Base-by-base conservation (phyloP, 2,797 vertebrate species). In the Crenuchus spilurus region DNA sequence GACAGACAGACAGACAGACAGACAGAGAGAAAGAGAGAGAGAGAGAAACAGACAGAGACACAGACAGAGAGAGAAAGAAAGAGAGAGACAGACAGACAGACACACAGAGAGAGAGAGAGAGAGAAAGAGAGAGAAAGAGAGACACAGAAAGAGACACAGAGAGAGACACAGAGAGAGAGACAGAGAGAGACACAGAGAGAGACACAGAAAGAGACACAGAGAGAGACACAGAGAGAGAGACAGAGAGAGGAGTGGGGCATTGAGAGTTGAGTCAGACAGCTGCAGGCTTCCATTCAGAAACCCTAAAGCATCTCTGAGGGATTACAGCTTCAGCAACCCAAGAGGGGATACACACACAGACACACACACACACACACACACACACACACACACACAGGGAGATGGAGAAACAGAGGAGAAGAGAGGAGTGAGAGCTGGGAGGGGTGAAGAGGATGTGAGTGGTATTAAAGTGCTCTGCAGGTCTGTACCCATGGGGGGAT, bases 401-500 rank as follows among this genome's bases (percentile, higher is more conserved):
- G 11, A 44, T 18, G n/a, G 30, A 67, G 64, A 77, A 77, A 82
- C 10, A 18, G 20, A 52, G 76, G 73, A 72, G 72, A 57, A 49
- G 77, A 83, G 75, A 80, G 82, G 35, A 81, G 52, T 71, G 52
- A 70, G 51, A 67, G 39, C 13, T n/a, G 57, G 70, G 54, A 67
- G 48, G 37, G 18, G 82, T 73, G 80, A 48, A 69, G 55, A 61
- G 35, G 11, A 41, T 18, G 7, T 13, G 51, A 16, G 26, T n/a
- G 46, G 46, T 54, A 54, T 58, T 70, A 54, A 35, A 13, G 16
- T 57, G 49, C 52, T 61, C 51, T 6, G n/a, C 3, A 51, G 37
- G 31, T 74, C 48, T 18, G 26, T 39, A 62, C 52, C 24, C 44
- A 9, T 24, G 20, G 68, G 63, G 28, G 78, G 51, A 64, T 78